These are phyloP conservation scores for Bathynomus jamesi DNA, from an alignment of 1,140 invertebrate species.

Conservation along the genomic window DNA sequence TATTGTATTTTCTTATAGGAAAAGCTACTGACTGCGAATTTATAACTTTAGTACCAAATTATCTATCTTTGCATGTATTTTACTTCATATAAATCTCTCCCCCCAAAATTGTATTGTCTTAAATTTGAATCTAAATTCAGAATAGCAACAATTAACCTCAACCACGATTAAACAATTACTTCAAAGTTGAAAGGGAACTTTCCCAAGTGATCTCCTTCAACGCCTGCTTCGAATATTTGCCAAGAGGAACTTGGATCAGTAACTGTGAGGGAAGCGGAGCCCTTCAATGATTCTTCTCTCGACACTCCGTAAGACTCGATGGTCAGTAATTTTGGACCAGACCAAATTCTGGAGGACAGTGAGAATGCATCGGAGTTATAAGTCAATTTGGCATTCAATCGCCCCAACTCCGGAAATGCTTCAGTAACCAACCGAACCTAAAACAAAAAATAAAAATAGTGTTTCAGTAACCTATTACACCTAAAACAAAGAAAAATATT, in stretches of 20 bases:
- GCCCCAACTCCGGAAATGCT: slow-evolving; percentile 15
- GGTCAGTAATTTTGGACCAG: slow-evolving; percentile 1
- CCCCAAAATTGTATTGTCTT: no score
- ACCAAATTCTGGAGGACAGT: slow-evolving; percentile 13
- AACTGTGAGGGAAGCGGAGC: slow-evolving; percentile 4
- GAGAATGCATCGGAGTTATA: slow-evolving; percentile 5
- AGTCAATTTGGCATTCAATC: slow-evolving; percentile 14
- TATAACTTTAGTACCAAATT: no score
- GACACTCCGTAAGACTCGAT: slow-evolving; percentile 12
- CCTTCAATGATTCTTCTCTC: slow-evolving; percentile 9
- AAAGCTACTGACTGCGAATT: no score
- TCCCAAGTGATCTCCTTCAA: slow-evolving; percentile 17
- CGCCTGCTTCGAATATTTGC: neutral
- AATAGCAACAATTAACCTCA: no score
- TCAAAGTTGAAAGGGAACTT: slow-evolving; percentile 21
- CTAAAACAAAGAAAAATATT: no score
- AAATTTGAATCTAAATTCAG: no score
- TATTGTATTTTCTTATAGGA: no score
- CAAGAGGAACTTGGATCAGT: slow-evolving; percentile 14
- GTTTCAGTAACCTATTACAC: no score
- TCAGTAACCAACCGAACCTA: slow-evolving; percentile 13
- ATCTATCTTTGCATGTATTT: no score
- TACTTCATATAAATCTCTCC: no score
- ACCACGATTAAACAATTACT: neutral
- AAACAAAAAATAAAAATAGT: neutral